Conservation (phyloP, 2,888 invertebrate species). For the Tortrix viridana region DNA sequence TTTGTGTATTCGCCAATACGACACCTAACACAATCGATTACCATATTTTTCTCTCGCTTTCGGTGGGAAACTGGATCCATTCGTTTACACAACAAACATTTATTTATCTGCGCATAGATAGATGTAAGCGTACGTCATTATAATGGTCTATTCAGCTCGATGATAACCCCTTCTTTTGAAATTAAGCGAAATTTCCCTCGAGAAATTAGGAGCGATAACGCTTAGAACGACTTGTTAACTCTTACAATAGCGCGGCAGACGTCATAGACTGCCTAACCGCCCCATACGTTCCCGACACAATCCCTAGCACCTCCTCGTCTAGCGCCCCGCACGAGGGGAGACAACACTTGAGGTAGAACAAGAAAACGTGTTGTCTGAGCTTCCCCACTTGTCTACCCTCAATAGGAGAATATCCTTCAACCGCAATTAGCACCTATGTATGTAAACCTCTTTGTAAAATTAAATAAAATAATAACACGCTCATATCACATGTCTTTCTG, state of each 20-base stretch:
- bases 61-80: constrained; percentile 46
- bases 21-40: constrained; percentile 69
- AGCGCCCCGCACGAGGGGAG: constrained; percentile 68
- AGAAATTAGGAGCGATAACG: constrained; percentile 58
- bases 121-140: not conserved
- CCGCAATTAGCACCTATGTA: constrained; percentile 3
- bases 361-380: constrained; percentile 69
- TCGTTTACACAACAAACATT: not conserved
- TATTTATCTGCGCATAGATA: not conserved
- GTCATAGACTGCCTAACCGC: constrained; percentile 69
- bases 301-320: constrained; percentile 60
- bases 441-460: too few species aligned
- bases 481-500: too few species aligned
- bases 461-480: too few species aligned
- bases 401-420: constrained; percentile 24
- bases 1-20: constrained; percentile 60
- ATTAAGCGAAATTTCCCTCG: constrained; percentile 44
- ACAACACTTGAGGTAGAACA: constrained; percentile 70
- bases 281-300: constrained; percentile 65
- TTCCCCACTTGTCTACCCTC: constrained; percentile 51
- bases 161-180: constrained; percentile 15
- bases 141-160: constrained; percentile 9
- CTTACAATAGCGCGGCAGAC: constrained; percentile 63
- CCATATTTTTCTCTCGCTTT: constrained; percentile 52
- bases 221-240: constrained; percentile 51